Evolutionary conservation across 1,140 invertebrate species (phyloP), one percentile per base, ranked within the genome.

Genomic region (Neodiprion fabricii): DNA sequence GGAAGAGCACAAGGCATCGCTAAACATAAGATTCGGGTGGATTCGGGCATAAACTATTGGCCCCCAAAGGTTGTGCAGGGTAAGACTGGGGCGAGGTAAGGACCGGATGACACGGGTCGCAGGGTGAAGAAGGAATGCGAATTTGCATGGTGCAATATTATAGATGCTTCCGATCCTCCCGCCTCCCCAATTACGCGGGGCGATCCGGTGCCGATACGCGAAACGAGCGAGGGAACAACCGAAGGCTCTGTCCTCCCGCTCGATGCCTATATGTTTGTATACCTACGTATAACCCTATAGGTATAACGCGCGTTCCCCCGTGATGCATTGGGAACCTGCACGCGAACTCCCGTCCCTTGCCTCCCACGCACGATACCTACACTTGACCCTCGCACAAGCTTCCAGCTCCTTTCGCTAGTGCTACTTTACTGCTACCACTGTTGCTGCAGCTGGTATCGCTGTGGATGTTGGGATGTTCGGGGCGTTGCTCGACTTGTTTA

Each of bases 71-170:
- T 40, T 40, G 28, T 40, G 5, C 28, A 40, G 28, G 28, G 28
- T 40, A 5, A 40, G 28, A 40, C 28, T 40, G 2, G 28, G 28
- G 28, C 5, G 1, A 40, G 28, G 28, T 40, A 40, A 21, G 17
- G 17, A 21, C 17, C 0, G 17, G 17, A 40, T 40, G 28, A 40
- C 28, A 40, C 28, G 2, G 28, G 28, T 3, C 28, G 28, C 28
- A 1, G 28, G 28, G 72, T 76, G 75, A 81, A 72, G 80, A 79
- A 84, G 82, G 81, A 80, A 82, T 23, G 68, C 21, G 48, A 82
- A 88, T 88, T 88, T 88, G 86, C 86, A 88, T 88, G 85, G 85
- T 86, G 86, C 85, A 87, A 88, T 88, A 87, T 87, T 83, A 85
- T 86, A 85, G 84, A 84, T 87, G 87, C 84, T 87, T 61, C 53